These are phyloP conservation scores for Emydocephalus ijimae DNA, from an alignment of 2,113 vertebrate genomes.

Conservation along the genomic window DNA sequence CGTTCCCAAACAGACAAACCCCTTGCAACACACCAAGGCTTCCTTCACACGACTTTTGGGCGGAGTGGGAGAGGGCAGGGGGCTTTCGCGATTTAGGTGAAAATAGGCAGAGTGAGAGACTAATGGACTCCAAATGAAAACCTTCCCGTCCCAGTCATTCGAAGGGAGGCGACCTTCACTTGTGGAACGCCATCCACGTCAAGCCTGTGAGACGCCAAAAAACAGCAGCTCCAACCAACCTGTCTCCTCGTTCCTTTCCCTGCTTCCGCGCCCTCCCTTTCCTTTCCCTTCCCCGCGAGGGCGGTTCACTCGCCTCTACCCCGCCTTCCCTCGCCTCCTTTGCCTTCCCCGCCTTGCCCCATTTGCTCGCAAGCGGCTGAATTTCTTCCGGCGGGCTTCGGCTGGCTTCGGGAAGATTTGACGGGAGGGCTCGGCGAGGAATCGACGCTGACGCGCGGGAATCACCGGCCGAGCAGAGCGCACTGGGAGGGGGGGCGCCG, in stretches of 20 bases:
- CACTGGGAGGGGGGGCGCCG: neutral
- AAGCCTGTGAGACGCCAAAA: fast-evolving
- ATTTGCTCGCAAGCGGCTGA: constrained; percentile 31
- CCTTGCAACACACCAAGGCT: neutral
- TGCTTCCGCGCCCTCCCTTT: neutral
- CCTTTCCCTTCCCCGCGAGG: constrained; percentile 3
- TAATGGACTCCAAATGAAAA: neutral
- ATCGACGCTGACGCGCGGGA: neutral
- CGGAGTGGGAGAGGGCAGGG: too few species aligned
- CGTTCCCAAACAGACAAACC: neutral
- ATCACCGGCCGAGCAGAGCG: neutral
- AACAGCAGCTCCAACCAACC: too few species aligned
- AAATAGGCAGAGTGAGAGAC: neutral
- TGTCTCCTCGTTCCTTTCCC: neutral
- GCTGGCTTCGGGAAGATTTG: neutral
- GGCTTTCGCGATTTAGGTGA: neutral
- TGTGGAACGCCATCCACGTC: neutral
- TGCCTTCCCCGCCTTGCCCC: constrained; percentile 3
- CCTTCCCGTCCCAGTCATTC: neutral
- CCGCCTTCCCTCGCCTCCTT: constrained; percentile 2
- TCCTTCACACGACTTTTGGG: neutral
- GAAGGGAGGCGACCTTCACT: neutral
- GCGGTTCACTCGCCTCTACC: constrained; percentile 22
- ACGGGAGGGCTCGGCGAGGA: neutral
- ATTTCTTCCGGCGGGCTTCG: constrained; percentile 35